Base-by-base conservation (phyloP, 2,797 vertebrate species). In the Rallus crepitans region DNA sequence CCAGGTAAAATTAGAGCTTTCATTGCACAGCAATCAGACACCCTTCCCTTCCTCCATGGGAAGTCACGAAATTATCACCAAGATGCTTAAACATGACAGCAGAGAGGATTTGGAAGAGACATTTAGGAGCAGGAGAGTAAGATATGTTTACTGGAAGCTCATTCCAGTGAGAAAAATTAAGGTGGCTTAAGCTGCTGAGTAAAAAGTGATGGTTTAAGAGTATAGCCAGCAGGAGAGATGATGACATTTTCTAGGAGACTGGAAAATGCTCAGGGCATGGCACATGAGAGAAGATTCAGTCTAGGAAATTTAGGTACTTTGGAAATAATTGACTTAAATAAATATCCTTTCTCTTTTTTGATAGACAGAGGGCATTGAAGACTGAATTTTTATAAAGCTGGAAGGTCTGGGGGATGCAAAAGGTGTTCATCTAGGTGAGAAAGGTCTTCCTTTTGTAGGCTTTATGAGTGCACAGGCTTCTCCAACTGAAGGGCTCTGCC, bases 61-160 rank as follows among this genome's bases (percentile, higher is more conserved):
- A 91, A 91, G 71, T 52, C 80, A 88, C 12, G 0, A 69, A 88
- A 91, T 94, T 86, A 82, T 79, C 85, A 76, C 70, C 91, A 91
- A 90, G 33, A 89, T 81, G 72, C 82, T 86, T 81, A 64, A 81
- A 18, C 1, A 0, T 90, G 95, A 93, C 91, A 94, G 65, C 47
- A 83, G 73, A 94, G 53, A 90, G 57, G 72, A 75, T 94, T 88
- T 95, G 61, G 37, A 90, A 86, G 87, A 61, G 57, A n/a, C 40
- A 14, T 88, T 86, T 50, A 93, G 64, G 90, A 95, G 55, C 40
- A 76, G 45, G n/a, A 86, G 65, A 93, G 55, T 10, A 57, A 65
- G 53, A 40, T 47, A 33, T 12, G 18, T 78, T 90, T 78, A 52
- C 61, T 75, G 82, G 27, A 91, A 94, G 50, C 61, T 91, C 61